These are phyloP conservation scores for Galeruca laticollis DNA, from an alignment of 2,888 invertebrate species.

Conservation along the genomic window DNA sequence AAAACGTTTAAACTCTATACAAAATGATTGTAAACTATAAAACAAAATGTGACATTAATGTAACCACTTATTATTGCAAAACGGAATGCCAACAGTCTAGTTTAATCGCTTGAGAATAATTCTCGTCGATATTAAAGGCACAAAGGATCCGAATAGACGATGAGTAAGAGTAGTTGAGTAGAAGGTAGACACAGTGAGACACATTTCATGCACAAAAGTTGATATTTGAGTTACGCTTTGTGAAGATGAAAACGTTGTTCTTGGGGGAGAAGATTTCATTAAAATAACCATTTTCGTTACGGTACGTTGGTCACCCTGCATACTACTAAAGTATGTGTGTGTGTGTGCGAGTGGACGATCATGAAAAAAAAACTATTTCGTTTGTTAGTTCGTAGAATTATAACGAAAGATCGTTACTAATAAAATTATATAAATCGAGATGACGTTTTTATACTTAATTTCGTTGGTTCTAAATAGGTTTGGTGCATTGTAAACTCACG, in stretches of 20 bases:
- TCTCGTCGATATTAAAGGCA: neutral
- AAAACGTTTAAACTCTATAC: too few species aligned
- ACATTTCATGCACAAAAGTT: conserved; percentile 30
- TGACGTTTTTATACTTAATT: too few species aligned
- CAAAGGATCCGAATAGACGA: conserved; percentile 21
- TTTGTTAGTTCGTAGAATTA: conserved; percentile 4
- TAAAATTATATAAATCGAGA: too few species aligned
- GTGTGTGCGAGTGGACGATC: conserved; percentile 10
- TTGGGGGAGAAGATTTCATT: conserved; percentile 61
- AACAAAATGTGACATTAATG: too few species aligned
- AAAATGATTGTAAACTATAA: too few species aligned
- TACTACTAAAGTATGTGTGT: conserved; percentile 34
- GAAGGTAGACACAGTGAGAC: conserved; percentile 29
- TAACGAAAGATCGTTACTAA: neutral
- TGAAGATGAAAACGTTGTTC: conserved; percentile 60
- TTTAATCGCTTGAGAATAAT: too few species aligned
- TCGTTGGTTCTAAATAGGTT: too few species aligned
- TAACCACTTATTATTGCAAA: neutral
- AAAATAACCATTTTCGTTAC: conserved; percentile 62
- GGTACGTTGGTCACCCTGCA: conserved; percentile 49
- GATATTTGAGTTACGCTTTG: conserved; percentile 57
- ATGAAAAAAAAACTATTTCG: conserved; percentile 13
- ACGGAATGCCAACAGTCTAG: neutral
- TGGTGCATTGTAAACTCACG: too few species aligned
- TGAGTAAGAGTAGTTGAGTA: neutral